A percentile compares a stretch with the other conserved stretches of the same genome.
phyloP scores from a whole-genome alignment of 2,888 invertebrate species.

The Dilophus febrilis region DNA sequence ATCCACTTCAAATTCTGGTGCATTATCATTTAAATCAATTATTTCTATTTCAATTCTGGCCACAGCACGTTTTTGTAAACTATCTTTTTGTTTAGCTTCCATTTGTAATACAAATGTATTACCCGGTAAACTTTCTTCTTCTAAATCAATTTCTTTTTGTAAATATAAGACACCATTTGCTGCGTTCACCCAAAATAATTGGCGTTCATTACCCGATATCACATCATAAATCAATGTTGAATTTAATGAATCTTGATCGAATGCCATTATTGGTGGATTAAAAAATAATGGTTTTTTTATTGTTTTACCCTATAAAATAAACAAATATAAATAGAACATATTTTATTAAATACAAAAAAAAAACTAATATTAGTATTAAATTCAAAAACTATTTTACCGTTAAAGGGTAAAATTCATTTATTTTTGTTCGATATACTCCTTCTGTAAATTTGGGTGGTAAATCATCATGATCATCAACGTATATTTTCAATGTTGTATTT shows the following conservation, averaged over 20 bases:
- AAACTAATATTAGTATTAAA: neutral
- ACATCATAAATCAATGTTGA: conserved; percentile 61
- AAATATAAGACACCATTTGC: conserved; percentile 59
- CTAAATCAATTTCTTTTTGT: conserved; percentile 66
- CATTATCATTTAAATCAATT: conserved; percentile 64
- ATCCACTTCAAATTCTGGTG: conserved; percentile 76
- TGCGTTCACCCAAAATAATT: conserved; percentile 55
- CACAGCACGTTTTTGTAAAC: conserved; percentile 53
- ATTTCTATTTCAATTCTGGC: conserved; percentile 59
- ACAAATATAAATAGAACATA: conserved; percentile 3
- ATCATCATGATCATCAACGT: conserved; percentile 64
- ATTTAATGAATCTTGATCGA: conserved; percentile 66
- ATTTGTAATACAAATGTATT: conserved; percentile 59
- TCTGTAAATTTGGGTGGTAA: conserved; percentile 65
- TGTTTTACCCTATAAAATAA: conserved; percentile 41
- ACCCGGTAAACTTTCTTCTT: conserved; percentile 53
- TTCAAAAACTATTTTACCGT: conserved; percentile 52
- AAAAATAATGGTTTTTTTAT: conserved; percentile 56
- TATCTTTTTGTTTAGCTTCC: conserved; percentile 63
- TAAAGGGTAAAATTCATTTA: conserved; percentile 68
- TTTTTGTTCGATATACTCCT: conserved; percentile 59
- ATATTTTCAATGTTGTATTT: conserved; percentile 52
- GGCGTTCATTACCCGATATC: conserved; percentile 61
- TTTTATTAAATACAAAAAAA: neutral
- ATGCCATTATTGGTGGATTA: conserved; percentile 54